Base-by-base conservation (phyloP, 2,113 vertebrate species). In the Anseranas semipalmata region DNA sequence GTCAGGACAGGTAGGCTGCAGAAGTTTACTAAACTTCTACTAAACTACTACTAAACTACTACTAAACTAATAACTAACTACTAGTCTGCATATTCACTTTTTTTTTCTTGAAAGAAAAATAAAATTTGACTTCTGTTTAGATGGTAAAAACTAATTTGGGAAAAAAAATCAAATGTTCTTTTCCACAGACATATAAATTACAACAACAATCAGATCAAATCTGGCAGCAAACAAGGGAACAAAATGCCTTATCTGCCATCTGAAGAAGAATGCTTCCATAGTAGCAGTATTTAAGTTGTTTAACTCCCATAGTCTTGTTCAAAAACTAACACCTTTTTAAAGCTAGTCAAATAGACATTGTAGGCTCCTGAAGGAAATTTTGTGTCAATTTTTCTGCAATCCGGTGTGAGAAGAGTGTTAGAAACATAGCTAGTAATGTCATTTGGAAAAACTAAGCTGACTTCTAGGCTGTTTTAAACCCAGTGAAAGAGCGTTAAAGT, bases 1-100 rank as follows among this genome's bases (percentile, higher is more conserved):
- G 5, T 59, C 18, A 65, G 27, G 53, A 63, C 0, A 2, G 0
- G 4, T 22, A 63, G 9, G 22, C 50, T 63, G 33, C 35, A 70
- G 39, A 88, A 83, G 8, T 58, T 76, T 53, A 18, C n/a, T n/a
- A n/a, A n/a, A n/a, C n/a, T n/a, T n/a, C n/a, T n/a, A n/a, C n/a
- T n/a, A n/a, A n/a, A n/a, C n/a, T n/a, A n/a, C n/a, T n/a, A n/a
- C n/a, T n/a, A n/a, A n/a, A n/a, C n/a, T n/a, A n/a, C n/a, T n/a
- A n/a, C n/a, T n/a, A n/a, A n/a, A n/a, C n/a, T n/a, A n/a, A n/a
- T n/a, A n/a, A n/a, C n/a, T n/a, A n/a, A n/a, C n/a, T n/a, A n/a
- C n/a, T n/a, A n/a, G n/a, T n/a, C n/a, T 76, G 39, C 18, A 9
- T 73, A n/a, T 85, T 76, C 19, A 50, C 24, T 84, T 3, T 8